phyloP scores from a whole-genome alignment of 2,797 vertebrate genomes.

The Rachycentron canadum region DNA sequence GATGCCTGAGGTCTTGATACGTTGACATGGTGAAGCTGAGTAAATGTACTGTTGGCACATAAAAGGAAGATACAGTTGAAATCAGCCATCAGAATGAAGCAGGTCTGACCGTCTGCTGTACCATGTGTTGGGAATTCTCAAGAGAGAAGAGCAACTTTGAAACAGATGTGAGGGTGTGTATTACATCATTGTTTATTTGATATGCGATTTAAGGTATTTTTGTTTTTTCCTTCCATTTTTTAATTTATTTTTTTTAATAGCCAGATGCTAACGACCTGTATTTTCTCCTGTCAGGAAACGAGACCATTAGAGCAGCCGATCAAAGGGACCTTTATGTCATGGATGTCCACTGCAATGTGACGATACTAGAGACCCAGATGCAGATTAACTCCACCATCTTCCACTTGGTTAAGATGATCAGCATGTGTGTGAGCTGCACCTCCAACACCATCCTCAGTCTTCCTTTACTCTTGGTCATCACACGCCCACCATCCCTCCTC shows the following conservation, averaged over 20 bases:
- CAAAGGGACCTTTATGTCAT: conserved; percentile 20
- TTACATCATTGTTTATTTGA: not conserved
- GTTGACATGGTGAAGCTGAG: conserved; percentile 12
- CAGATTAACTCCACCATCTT: conserved; percentile 51
- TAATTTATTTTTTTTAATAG: accelerated
- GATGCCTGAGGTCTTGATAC: not conserved
- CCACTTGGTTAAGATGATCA: conserved; percentile 46
- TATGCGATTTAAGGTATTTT: not conserved
- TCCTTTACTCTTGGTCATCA: conserved; percentile 52
- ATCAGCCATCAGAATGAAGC: not conserved
- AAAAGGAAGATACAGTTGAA: not conserved
- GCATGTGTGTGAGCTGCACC: conserved; percentile 49
- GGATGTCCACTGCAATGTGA: conserved; percentile 46
- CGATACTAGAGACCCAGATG: conserved; percentile 29
- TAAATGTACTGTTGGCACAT: not conserved
- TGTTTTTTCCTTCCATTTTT: too few relatives aligned
- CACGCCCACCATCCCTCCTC: conserved; percentile 43
- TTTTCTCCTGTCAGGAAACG: not conserved
- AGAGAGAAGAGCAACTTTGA: conserved; percentile 5
- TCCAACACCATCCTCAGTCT: conserved; percentile 45
- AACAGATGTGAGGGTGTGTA: conserved; percentile 12
- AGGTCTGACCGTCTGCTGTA: not conserved
- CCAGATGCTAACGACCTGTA: not conserved
- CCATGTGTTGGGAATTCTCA: not conserved
- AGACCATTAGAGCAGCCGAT: not conserved